Conservation (phyloP, 2,113 vertebrate genomes). For the Pitta sordida region DNA sequence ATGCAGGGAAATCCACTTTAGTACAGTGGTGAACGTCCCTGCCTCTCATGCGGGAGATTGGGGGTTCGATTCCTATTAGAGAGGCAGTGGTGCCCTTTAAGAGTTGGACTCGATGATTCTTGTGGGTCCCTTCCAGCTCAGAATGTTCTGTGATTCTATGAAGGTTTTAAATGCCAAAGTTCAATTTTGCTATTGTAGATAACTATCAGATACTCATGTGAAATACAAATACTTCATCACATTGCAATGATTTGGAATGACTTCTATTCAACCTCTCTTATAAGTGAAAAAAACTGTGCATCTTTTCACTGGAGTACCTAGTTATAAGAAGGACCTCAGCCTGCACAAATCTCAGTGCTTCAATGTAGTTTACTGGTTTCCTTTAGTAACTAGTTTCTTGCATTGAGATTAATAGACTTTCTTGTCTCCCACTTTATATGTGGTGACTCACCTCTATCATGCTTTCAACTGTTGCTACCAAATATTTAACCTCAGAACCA, state of each 20-base stretch:
- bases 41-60: too few species aligned
- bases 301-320: accelerated
- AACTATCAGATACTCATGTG: neutral
- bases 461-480: neutral
- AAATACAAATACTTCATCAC: neutral
- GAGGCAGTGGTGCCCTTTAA: too few species aligned
- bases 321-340: neutral
- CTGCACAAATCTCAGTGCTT: neutral
- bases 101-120: too few species aligned
- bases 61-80: too few species aligned
- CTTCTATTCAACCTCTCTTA: neutral
- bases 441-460: neutral
- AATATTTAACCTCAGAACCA: neutral
- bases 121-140: too few species aligned
- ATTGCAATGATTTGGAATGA: neutral
- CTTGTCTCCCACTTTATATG: neutral
- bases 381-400: neutral
- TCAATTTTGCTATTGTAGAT: neutral
- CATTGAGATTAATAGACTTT: neutral
- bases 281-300: neutral
- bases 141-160: too few species aligned
- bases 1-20: neutral
- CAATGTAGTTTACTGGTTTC: neutral
- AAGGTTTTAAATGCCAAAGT: neutral
- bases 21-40: too few species aligned